Evolutionary conservation across 2,888 invertebrate genomes (phyloP), one percentile per base, ranked within the genome.

Genomic region (Ochropacha duplaris): DNA sequence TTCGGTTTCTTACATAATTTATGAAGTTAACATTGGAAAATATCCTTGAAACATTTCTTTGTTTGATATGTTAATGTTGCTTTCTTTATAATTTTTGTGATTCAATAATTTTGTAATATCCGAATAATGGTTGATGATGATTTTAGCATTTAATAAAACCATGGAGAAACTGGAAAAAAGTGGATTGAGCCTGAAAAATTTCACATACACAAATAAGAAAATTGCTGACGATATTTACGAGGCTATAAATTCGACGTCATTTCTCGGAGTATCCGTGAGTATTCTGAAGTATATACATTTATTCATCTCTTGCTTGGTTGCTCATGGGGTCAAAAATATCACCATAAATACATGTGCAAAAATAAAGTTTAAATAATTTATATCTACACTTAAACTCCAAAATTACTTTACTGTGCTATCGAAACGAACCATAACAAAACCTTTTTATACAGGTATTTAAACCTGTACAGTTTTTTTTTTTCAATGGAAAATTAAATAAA

Each of bases 221-320:
- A 98, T 99, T 60, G 98, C 98, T 9, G 96, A 98, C 85, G 98
- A 98, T 86, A 98, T 99, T 80, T 99, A 99, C 90, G 96, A 97
- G 62, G 99, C 99, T 44, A 99, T 99, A 94, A 99, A 99, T 92
- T 97, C 98, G n/a, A 99, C 99, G 22, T 97, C 98, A 79, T 99
- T 99, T 88, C 94, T 98, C 56, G 99, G 99, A 65, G 98, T 99
- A 65, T 99, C 99, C 81, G 99, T 99, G 92, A 95, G 97, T 94
- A 70, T 60, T 62, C 26, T 44, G 19, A 44, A 19, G 6, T n/a
- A 44, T n/a, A 44, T 44, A 44, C 16, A 39, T 5, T n/a, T 31
- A 12, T 31, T 4, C 12, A 31, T 12, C 12, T n/a, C n/a, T n/a
- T n/a, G n/a, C n/a, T n/a, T n/a, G n/a, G n/a, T n/a, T n/a, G n/a